Percentiles rank a stretch among this genome's conserved stretches.
These are phyloP conservation scores for Peromyscus melanophrys DNA, from an alignment of 2,797 vertebrate genomes.

Conservation along the genomic window DNA sequence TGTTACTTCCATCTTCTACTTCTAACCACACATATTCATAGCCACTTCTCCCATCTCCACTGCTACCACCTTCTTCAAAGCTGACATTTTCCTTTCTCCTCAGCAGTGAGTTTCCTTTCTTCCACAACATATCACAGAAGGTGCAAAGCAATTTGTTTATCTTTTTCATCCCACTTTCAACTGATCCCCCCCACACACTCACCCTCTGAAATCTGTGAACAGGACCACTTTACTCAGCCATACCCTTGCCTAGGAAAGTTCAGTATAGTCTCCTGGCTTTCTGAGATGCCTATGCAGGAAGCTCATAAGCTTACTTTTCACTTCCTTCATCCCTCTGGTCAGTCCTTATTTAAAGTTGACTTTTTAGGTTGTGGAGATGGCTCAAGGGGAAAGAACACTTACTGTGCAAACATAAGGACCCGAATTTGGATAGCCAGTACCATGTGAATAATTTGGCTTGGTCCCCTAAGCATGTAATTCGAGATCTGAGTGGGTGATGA, in stretches of 20 bases:
- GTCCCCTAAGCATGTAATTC: background rate
- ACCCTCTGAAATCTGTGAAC: background rate
- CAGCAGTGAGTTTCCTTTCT: background rate
- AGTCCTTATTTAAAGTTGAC: background rate
- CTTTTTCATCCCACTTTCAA: background rate
- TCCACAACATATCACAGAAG: background rate
- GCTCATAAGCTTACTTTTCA: background rate
- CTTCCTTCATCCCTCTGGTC: background rate
- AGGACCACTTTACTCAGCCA: background rate
- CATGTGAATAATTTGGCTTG: background rate
- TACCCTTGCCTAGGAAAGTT: accelerated
- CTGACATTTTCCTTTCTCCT: accelerated
- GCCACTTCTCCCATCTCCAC: background rate
- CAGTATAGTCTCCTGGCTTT: background rate
- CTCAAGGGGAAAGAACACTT: background rate
- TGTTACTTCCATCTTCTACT: background rate
- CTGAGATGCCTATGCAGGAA: background rate
- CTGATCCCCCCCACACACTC: too few species aligned
- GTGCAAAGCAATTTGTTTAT: background rate
- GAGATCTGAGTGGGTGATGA: background rate
- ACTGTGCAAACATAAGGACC: background rate
- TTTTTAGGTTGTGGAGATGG: background rate
- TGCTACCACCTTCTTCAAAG: background rate
- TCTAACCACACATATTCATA: background rate
- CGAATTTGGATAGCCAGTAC: background rate